phyloP scores from a whole-genome alignment of 2,797 vertebrate genomes.

The Anas bernieri region DNA sequence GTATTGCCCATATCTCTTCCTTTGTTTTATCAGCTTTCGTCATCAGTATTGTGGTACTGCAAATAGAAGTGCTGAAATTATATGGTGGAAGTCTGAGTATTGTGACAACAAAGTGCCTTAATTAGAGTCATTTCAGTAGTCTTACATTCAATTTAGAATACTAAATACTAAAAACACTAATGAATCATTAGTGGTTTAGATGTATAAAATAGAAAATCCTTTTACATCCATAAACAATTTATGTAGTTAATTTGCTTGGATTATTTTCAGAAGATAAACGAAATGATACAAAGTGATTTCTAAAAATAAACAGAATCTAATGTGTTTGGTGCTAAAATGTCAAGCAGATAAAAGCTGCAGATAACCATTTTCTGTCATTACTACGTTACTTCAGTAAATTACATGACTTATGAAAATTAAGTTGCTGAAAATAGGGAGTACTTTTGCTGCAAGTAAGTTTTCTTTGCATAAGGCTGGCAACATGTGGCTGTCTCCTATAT shows the following conservation, averaged over 20 bases:
- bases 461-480: constrained; percentile 19
- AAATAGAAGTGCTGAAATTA: background rate
- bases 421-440: constrained; percentile 51
- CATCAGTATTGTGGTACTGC: background rate
- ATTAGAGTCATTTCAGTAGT: background rate
- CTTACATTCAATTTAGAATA: background rate
- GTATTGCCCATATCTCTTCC: background rate
- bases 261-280: constrained; percentile 38
- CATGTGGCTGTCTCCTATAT: background rate
- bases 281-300: constrained; percentile 3
- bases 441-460: constrained; percentile 60
- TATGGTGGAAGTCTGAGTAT: background rate
- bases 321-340: background rate
- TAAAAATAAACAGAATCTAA: background rate
- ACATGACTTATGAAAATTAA: background rate
- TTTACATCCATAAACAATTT: background rate
- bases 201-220: background rate
- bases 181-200: background rate
- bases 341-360: background rate
- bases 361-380: background rate
- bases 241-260: background rate
- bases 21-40: background rate
- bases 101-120: background rate
- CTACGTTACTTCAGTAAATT: background rate
- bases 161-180: background rate